phyloP scores from a whole-genome alignment of 1,140 invertebrate species.

The Halictus rubicundus region DNA sequence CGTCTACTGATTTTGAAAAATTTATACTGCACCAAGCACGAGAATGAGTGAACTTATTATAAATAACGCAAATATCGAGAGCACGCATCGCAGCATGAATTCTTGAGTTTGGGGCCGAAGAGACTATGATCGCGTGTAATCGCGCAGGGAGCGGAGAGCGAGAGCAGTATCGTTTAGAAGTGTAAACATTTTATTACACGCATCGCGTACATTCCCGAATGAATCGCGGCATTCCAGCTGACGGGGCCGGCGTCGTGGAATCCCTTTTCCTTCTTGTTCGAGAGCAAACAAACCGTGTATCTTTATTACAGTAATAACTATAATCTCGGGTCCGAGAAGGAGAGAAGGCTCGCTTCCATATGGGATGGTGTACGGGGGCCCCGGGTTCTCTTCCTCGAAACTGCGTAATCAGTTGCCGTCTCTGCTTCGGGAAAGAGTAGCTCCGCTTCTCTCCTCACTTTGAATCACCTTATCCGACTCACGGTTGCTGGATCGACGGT shows the following conservation, averaged over 20 bases:
- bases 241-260: neutral
- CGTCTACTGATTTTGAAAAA: no score
- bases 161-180: conserved; percentile 11
- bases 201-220: conserved; percentile 35
- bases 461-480: conserved; percentile 52
- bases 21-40: no score
- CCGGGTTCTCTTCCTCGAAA: conserved; percentile 53
- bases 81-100: no score
- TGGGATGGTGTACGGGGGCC: conserved; percentile 1
- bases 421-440: conserved; percentile 29
- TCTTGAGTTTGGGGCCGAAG: no score
- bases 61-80: no score
- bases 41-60: no score
- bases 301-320: conserved; percentile 73
- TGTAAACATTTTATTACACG: conserved; percentile 48
- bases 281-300: conserved; percentile 69
- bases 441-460: conserved; percentile 41
- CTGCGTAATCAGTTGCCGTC: conserved; percentile 60
- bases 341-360: conserved; percentile 38
- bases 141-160: neutral
- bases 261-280: conserved; percentile 35
- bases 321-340: conserved; percentile 60
- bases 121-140: neutral
- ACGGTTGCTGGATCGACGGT: conserved; percentile 22
- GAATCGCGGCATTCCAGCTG: conserved; percentile 54